Conservation (phyloP, 2,797 vertebrate genomes). For the Bryconaethiops microstoma region DNA sequence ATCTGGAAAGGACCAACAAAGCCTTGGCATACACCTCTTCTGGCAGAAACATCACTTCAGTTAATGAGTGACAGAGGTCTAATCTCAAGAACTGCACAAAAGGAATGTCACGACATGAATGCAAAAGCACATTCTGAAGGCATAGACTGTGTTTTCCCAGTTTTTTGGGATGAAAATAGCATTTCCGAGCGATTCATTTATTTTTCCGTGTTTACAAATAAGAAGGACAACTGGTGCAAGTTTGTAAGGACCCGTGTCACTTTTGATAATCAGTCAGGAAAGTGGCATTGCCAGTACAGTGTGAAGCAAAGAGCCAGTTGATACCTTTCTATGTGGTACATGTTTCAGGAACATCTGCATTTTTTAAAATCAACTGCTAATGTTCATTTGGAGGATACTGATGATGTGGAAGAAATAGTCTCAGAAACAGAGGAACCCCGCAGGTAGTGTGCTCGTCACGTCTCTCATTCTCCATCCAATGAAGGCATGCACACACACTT, state of each 20-base stretch:
- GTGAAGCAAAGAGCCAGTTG: background rate
- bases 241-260: conserved; percentile 22
- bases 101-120: too few relatives aligned
- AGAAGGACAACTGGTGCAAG: conserved; percentile 26
- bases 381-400: background rate
- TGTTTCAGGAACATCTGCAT: conserved; percentile 20
- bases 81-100: conserved; percentile 3
- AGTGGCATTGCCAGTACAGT: conserved; percentile 19
- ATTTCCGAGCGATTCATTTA: background rate
- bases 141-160: conserved; percentile 14
- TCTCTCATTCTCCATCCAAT: too few relatives aligned
- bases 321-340: conserved; percentile 11
- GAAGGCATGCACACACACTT: too few relatives aligned
- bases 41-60: too few relatives aligned
- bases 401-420: conserved; percentile 14
- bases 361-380: background rate
- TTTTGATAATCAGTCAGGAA: background rate
- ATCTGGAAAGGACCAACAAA: conserved; percentile 17
- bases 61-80: too few relatives aligned
- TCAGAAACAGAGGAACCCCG: background rate
- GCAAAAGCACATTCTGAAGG: conserved; percentile 7
- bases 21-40: background rate
- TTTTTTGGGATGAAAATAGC: conserved; percentile 16
- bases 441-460: too few relatives aligned
- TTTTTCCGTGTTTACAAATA: conserved; percentile 15